Conservation (phyloP, 2,113 vertebrate species). For the Oryzias woworae region DNA sequence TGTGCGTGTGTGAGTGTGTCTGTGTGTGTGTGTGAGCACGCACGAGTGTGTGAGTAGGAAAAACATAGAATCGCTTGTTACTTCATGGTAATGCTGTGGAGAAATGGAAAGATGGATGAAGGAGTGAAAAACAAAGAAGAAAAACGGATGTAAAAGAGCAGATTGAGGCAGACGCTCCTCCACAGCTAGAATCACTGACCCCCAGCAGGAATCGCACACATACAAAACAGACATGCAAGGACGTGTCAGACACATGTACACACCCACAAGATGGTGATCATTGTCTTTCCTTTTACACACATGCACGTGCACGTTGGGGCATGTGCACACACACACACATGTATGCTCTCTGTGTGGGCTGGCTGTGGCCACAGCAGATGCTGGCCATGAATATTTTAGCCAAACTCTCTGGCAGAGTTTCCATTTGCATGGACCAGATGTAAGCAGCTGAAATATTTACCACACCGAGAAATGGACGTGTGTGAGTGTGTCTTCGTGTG, state of each 20-base stretch:
- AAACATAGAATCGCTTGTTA: conserved; percentile 24
- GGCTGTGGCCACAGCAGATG: conserved; percentile 75
- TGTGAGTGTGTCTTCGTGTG: conserved; percentile 13
- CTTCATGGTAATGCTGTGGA: conserved; percentile 35
- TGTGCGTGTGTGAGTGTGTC: conserved; percentile 17
- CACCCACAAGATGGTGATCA: conserved; percentile 28
- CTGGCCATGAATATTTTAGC: conserved; percentile 81
- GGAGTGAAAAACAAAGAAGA: conserved; percentile 25
- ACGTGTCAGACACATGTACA: conserved; percentile 27
- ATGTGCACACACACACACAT: conserved; percentile 6
- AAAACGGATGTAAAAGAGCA: conserved; percentile 34
- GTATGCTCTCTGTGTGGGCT: conserved; percentile 52
- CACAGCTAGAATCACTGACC: conserved; percentile 62
- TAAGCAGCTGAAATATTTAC: conserved; percentile 82
- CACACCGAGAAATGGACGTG: conserved; percentile 60
- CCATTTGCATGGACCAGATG: conserved; percentile 83
- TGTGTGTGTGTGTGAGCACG: conserved; percentile 21
- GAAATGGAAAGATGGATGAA: conserved; percentile 26
- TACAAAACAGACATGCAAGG: conserved; percentile 35
- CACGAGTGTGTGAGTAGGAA: conserved; percentile 5
- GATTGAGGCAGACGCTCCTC: conserved; percentile 56
- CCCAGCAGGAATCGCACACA: conserved; percentile 45
- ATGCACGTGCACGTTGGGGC: background rate
- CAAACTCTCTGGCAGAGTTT: conserved; percentile 71
- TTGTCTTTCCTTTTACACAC: conserved; percentile 1